Conservation (phyloP, 1,140 invertebrate genomes). For the Bombus polaris region DNA sequence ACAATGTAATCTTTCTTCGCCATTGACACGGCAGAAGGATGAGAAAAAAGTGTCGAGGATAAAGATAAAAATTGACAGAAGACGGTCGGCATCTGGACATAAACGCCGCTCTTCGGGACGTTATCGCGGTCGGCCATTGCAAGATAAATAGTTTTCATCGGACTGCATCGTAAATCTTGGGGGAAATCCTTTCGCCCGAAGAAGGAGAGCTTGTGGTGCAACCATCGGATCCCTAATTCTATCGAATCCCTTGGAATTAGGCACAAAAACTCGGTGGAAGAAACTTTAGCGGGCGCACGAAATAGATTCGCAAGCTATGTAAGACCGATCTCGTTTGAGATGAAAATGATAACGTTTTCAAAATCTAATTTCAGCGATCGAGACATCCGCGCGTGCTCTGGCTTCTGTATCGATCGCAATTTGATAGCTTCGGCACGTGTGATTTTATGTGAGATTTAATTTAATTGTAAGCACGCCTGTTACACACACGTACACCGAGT, state of each 20-base stretch:
- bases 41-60: conserved; percentile 44
- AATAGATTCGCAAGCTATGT: background rate
- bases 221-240: conserved; percentile 5
- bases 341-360: background rate
- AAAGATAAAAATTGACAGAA: conserved; percentile 54
- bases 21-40: background rate
- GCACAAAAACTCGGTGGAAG: background rate
- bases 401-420: background rate
- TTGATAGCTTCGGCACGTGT: background rate
- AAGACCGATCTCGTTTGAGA: too few relatives aligned
- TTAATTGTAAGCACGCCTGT: too few relatives aligned
- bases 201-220: background rate
- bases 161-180: conserved; percentile 74
- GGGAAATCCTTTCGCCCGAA: conserved; percentile 63
- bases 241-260: background rate
- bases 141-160: conserved; percentile 79
- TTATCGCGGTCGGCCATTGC: conserved; percentile 63
- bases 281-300: background rate
- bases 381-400: too few relatives aligned
- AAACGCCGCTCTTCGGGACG: conserved; percentile 55
- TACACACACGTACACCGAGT: too few relatives aligned
- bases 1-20: conserved; percentile 39
- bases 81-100: conserved; percentile 50
- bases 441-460: too few relatives aligned
- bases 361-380: background rate